Evolutionary conservation across 2,888 invertebrate species (phyloP).

Genomic region (Cyclophora punctaria): DNA sequence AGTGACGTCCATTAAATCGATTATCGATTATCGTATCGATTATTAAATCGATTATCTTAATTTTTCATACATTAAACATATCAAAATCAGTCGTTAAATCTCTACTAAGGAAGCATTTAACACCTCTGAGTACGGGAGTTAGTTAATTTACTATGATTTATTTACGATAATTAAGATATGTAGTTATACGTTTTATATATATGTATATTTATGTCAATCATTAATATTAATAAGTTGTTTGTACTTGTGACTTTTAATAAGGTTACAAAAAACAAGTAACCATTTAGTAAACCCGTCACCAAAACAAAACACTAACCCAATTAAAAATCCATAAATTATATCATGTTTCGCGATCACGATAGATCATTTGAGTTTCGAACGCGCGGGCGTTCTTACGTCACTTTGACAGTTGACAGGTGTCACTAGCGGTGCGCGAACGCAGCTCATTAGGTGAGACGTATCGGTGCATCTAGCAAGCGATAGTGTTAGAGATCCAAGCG

Average conservation of each 20-base stretch:
- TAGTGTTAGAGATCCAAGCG: slow-evolving; percentile 57
- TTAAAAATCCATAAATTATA: slow-evolving; percentile 49
- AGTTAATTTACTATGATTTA: too few relatives aligned
- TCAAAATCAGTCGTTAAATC: too few relatives aligned
- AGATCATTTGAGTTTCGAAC: slow-evolving; percentile 43
- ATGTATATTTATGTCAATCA: too few relatives aligned
- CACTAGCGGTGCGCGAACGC: slow-evolving; percentile 55
- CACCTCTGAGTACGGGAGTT: too few relatives aligned
- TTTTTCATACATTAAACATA: too few relatives aligned
- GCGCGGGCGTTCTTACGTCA: slow-evolving; percentile 63
- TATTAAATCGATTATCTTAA: too few relatives aligned
- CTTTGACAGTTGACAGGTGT: slow-evolving; percentile 68
- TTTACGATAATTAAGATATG: too few relatives aligned
- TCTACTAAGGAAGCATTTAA: too few relatives aligned
- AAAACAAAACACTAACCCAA: slow-evolving; percentile 38
- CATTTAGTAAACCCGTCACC: slow-evolving; percentile 8
- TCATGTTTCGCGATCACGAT: slow-evolving; percentile 62
- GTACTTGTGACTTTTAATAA: neutral
- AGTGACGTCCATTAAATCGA: too few relatives aligned
- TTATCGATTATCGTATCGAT: too few relatives aligned
- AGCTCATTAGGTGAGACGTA: slow-evolving; percentile 50
- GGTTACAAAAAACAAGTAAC: neutral
- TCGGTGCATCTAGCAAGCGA: slow-evolving; percentile 53
- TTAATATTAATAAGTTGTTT: too few relatives aligned
- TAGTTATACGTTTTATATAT: too few relatives aligned